These are phyloP conservation scores for Prorops nasuta DNA, from an alignment of 1,140 invertebrate species.

Conservation along the genomic window DNA sequence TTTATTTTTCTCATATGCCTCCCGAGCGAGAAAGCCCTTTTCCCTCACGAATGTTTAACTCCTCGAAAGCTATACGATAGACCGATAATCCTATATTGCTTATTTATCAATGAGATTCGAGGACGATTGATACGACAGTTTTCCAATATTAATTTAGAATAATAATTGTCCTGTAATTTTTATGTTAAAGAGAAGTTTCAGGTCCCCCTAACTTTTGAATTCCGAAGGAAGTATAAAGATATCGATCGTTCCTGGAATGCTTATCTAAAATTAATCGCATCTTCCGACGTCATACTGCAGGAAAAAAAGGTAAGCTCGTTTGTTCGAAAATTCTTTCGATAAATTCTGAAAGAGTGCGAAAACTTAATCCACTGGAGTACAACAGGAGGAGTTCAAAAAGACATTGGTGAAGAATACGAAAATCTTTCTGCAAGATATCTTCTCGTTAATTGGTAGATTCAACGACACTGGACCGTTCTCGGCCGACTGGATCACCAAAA, in stretches of 20 bases:
- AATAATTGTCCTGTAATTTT: too few relatives aligned
- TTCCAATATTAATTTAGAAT: too few relatives aligned
- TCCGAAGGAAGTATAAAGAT: constrained; percentile 60
- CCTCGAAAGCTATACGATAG: too few relatives aligned
- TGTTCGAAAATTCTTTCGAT: too few relatives aligned
- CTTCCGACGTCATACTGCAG: constrained; percentile 66
- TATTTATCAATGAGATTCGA: too few relatives aligned
- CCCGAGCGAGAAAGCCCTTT: too few relatives aligned
- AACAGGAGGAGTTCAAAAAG: constrained; percentile 69
- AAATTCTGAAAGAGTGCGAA: too few relatives aligned
- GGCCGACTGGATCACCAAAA: constrained; percentile 59
- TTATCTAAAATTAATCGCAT: constrained; percentile 65
- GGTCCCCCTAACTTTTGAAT: constrained; percentile 59
- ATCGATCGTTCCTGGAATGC: constrained; percentile 65
- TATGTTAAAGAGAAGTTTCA: constrained; percentile 74
- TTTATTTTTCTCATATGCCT: too few relatives aligned
- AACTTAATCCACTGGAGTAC: too few relatives aligned
- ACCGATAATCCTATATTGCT: too few relatives aligned
- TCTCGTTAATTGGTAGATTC: constrained; percentile 65
- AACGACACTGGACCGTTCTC: constrained; percentile 63
- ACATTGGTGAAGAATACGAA: constrained; percentile 66
- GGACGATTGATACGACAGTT: too few relatives aligned
- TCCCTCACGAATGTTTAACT: too few relatives aligned
- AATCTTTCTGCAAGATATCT: constrained; percentile 64
- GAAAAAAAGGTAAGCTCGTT: constrained; percentile 63